Evolutionary conservation across 2,888 invertebrate species (phyloP), one percentile per base, ranked within the genome.

Genomic region (Notodonta dromedarius): DNA sequence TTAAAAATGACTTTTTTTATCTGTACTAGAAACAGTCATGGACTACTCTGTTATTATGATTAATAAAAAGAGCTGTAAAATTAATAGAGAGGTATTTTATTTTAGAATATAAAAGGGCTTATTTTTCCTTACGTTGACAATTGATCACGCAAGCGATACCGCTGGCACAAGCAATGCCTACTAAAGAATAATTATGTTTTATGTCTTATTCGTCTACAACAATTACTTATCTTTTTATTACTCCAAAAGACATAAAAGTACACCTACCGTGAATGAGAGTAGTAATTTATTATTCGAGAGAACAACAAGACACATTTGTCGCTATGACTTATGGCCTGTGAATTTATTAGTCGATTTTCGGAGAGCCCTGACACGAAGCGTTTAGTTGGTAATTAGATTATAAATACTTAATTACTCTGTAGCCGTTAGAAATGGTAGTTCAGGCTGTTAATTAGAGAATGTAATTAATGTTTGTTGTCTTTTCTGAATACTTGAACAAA

Each of bases 291-390:
- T 71, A 57, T 51, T 56, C 62, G 67, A 69, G 65, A 66, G 44
- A 73, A 76, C 69, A 74, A 74, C 70, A 74, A 76, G 64, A 71
- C 61, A 39, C 67, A 73, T 73, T 76, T 58, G 63, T 69, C 76
- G 73, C 60, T 55, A 59, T 62, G 61, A 68, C 65, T 63, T 69
- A 69, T 64, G 68, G 65, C 55, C 65, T 65, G 61, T 60, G 66
- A 73, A 62, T 67, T 64, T 73, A 64, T 73, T 71, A 57, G 55
- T 50, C 14, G 56, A 56, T 56, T 44, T 50, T 14, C 57, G 57
- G 51, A 56, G 57, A 54, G 57, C 59, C 59, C 46, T 50, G 42
- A 50, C 48, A 54, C 54, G 35, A 32, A 35, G 53, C n/a, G n/a
- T 24, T 54, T 35, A 13, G 24, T 32, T 13, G 2, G 32, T 54